These are phyloP conservation scores for Diacarnus erythraeanus DNA, from an alignment of 37 sponge, comb jelly and placozoan species.

Conservation along the genomic window DNA sequence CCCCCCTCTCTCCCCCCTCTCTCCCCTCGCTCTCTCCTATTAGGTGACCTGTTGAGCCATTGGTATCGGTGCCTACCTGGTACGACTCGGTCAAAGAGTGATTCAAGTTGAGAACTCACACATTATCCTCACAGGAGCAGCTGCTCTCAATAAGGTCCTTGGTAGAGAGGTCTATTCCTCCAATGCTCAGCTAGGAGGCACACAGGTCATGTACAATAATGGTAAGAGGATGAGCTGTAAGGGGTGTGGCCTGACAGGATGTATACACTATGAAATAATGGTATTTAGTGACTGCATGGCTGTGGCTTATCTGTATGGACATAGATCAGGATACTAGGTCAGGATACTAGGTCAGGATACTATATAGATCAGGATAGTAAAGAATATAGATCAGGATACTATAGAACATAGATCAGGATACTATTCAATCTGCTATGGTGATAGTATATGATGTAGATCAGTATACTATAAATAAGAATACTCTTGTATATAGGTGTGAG, in stretches of 20 bases:
- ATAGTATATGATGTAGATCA: too few species aligned
- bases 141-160: constrained; percentile 93
- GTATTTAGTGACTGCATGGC: too few species aligned
- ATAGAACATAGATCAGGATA: too few species aligned
- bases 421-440: too few species aligned
- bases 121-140: constrained; percentile 96
- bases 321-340: too few species aligned
- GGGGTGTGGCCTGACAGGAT: background rate
- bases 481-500: constrained; percentile 68
- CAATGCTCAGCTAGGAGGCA: constrained; percentile 95
- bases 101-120: constrained; percentile 96
- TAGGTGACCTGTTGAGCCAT: constrained; percentile 96
- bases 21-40: too few species aligned
- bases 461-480: too few species aligned
- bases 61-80: constrained; percentile 97
- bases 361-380: too few species aligned
- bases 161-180: constrained; percentile 88
- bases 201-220: constrained; percentile 96
- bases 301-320: too few species aligned
- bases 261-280: constrained; percentile 4
- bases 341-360: too few species aligned
- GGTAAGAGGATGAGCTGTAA: constrained; percentile 39
- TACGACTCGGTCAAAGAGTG: constrained; percentile 92
- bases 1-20: background rate
- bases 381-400: too few species aligned